These are phyloP conservation scores for Staurois parvus DNA, from an alignment of 2,797 vertebrate species.

Conservation along the genomic window DNA sequence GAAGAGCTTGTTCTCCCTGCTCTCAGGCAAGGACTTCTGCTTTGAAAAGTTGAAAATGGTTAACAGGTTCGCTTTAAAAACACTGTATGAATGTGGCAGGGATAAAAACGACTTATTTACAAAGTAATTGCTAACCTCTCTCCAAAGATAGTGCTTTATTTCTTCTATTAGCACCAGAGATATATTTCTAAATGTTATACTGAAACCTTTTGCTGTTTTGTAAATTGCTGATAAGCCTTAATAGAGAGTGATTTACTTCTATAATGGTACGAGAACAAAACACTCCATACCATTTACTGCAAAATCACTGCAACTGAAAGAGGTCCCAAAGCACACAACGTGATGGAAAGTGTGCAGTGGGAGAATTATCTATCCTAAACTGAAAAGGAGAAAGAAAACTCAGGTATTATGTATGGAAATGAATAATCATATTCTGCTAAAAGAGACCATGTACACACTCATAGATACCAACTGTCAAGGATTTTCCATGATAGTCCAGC, in stretches of 20 bases:
- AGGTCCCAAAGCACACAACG: constrained; percentile 3
- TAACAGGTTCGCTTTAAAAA: no score
- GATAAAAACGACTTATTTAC: not conserved
- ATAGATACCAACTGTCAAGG: no score
- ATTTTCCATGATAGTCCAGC: no score
- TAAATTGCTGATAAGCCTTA: constrained; percentile 28
- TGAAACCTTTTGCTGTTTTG: constrained; percentile 7
- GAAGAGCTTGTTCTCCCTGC: no score
- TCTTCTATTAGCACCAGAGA: not conserved
- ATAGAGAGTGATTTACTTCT: constrained; percentile 37
- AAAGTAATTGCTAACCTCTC: not conserved
- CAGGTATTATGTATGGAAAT: not conserved
- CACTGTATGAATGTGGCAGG: not conserved
- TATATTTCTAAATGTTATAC: not conserved
- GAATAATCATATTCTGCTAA: no score
- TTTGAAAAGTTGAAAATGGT: no score
- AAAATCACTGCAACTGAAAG: constrained; percentile 37
- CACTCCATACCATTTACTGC: not conserved
- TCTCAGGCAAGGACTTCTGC: no score
- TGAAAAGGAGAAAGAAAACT: not conserved
- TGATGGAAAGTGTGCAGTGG: not conserved
- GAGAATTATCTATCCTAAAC: not conserved
- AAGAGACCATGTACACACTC: no score
- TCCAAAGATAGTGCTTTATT: not conserved
- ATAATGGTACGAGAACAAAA: constrained; percentile 26